A percentile compares a stretch with the other conserved stretches of the same genome.
These are phyloP conservation scores for Platyscapa corneri DNA, from an alignment of 1,140 invertebrate genomes.

Conservation along the genomic window DNA sequence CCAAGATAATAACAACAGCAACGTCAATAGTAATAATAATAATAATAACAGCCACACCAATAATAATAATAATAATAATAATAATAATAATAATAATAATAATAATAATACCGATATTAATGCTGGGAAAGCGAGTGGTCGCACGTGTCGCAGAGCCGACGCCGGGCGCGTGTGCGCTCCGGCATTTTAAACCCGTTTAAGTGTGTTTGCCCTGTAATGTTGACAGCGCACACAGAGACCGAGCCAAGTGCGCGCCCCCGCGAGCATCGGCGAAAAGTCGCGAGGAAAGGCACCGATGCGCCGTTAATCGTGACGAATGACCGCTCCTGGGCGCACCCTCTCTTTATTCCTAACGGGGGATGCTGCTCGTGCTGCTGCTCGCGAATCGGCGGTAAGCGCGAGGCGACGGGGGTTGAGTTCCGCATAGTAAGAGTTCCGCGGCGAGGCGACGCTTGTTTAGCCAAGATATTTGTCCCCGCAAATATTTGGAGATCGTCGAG, in stretches of 20 bases:
- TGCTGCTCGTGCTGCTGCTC: background rate
- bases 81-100: no score
- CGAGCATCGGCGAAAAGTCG: constrained; percentile 11
- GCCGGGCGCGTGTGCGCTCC: background rate
- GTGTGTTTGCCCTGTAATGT: constrained; percentile 75
- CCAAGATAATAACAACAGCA: no score
- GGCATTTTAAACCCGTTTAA: constrained; percentile 75
- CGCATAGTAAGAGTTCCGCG: constrained; percentile 48
- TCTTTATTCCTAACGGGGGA: no score
- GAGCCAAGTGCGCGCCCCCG: constrained; percentile 52
- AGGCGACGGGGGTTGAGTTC: background rate
- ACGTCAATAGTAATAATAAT: no score
- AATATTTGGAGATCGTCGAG: constrained; percentile 75
- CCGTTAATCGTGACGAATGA: constrained; percentile 42
- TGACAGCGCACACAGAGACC: constrained; percentile 72
- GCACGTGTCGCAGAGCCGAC: background rate
- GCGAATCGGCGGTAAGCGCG: background rate
- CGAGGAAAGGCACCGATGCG: background rate
- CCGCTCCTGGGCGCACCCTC: background rate
- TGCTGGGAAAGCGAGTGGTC: no score
- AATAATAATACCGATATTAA: no score
- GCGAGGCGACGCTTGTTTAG: constrained; percentile 71
- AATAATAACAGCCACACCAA: no score
- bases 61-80: no score
- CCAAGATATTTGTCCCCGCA: constrained; percentile 74